Evolutionary conservation across 2,888 invertebrate genomes (phyloP).

Genomic region (Smittia aterrima): DNA sequence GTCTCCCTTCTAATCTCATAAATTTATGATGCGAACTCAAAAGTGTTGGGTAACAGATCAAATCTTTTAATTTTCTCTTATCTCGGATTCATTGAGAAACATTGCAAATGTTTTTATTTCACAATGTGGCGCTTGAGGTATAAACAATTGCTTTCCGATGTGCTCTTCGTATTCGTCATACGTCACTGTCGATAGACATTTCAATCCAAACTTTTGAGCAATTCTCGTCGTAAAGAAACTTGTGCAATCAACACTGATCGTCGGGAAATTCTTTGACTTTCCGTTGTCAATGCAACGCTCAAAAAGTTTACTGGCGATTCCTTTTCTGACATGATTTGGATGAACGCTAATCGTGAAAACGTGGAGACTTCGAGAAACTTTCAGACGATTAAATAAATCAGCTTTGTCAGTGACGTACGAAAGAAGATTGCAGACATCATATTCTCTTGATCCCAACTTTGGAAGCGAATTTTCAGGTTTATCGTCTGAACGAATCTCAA

Average conservation of each 20-base stretch:
- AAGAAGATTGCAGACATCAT: background rate
- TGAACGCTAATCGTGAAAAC: background rate
- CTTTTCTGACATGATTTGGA: background rate
- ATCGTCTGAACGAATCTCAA: background rate
- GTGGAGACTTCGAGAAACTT: background rate
- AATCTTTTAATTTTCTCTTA: no score
- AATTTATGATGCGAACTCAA: no score
- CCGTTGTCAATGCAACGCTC: background rate
- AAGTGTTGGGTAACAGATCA: no score
- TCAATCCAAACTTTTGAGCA: background rate
- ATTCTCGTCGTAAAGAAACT: background rate
- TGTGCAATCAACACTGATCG: background rate
- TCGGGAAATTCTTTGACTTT: background rate
- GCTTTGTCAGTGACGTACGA: background rate
- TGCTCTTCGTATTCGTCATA: background rate
- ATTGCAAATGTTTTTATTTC: constrained; percentile 23
- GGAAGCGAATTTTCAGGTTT: no score
- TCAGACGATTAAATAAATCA: background rate
- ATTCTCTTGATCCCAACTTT: background rate
- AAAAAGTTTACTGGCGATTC: background rate
- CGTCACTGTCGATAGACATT: background rate
- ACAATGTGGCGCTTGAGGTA: constrained; percentile 9
- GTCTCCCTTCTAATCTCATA: no score
- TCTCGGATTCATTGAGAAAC: no score
- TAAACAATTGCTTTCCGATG: constrained; percentile 5